Percentiles rank a stretch among this genome's conserved stretches.
Conservation (phyloP, 1,140 invertebrate genomes). For the Bathynomus jamesi region DNA sequence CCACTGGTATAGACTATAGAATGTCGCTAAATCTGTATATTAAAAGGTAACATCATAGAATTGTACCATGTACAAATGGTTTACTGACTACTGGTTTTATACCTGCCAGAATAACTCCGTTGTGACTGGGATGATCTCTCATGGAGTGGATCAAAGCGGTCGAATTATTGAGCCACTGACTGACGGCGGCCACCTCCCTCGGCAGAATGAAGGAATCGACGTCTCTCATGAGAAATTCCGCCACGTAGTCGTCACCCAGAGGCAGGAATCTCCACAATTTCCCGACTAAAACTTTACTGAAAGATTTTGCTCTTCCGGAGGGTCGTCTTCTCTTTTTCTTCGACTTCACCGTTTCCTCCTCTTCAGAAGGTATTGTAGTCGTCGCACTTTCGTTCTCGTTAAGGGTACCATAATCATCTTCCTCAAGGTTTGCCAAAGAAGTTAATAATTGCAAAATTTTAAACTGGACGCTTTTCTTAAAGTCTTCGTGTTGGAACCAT, state of each 20-base stretch:
- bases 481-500: background rate
- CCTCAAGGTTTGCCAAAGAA: background rate
- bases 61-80: no score
- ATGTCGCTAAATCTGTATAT: no score
- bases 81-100: background rate
- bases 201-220: constrained; percentile 36
- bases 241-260: constrained; percentile 40
- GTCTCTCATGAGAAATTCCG: constrained; percentile 40
- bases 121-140: constrained; percentile 40
- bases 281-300: constrained; percentile 12
- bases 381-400: background rate
- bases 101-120: constrained; percentile 32
- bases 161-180: constrained; percentile 38
- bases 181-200: constrained; percentile 40
- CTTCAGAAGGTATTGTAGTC: background rate
- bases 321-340: background rate
- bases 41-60: no score
- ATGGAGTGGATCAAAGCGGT: constrained; percentile 39
- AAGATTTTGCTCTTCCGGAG: background rate
- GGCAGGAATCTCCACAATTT: constrained; percentile 41
- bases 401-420: background rate
- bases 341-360: background rate
- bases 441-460: background rate
- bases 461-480: background rate
- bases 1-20: no score